Percentiles rank a stretch among this genome's conserved stretches.
These are phyloP conservation scores for Synodontis membranacea DNA, from an alignment of 2,113 vertebrate species.

Conservation along the genomic window DNA sequence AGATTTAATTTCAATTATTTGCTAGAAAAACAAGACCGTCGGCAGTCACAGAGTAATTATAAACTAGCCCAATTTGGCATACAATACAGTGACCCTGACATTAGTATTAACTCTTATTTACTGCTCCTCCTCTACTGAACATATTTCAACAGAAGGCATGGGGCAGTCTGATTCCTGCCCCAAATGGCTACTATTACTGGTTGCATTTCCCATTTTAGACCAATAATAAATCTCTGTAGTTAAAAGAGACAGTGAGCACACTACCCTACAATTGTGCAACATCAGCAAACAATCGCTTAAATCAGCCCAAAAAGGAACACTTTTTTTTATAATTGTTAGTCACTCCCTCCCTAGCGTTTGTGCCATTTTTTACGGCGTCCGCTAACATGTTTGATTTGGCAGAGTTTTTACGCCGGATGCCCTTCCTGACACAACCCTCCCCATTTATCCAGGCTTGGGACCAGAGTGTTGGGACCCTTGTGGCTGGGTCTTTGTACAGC, in stretches of 20 bases:
- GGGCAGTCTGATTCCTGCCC: not conserved
- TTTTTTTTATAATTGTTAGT: not conserved
- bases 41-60: not conserved
- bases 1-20: constrained; percentile 1
- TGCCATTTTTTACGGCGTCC: no score
- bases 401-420: no score
- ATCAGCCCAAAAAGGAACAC: not conserved
- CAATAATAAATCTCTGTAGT: not conserved
- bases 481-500: no score
- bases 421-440: no score
- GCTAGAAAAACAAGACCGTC: not conserved
- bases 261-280: not conserved
- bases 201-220: not conserved
- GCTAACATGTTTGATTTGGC: no score
- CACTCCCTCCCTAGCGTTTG: no score
- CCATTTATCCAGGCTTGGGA: no score
- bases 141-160: not conserved
- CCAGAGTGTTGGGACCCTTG: no score
- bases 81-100: not conserved
- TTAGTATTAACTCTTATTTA: not conserved
- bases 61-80: not conserved
- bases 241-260: not conserved
- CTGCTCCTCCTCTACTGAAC: not conserved
- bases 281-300: not conserved
- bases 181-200: not conserved